A percentile compares a stretch with the other conserved stretches of the same genome.
Evolutionary conservation across 1,140 invertebrate species (phyloP).

Genomic region (Caenorhabditis briggsae): DNA sequence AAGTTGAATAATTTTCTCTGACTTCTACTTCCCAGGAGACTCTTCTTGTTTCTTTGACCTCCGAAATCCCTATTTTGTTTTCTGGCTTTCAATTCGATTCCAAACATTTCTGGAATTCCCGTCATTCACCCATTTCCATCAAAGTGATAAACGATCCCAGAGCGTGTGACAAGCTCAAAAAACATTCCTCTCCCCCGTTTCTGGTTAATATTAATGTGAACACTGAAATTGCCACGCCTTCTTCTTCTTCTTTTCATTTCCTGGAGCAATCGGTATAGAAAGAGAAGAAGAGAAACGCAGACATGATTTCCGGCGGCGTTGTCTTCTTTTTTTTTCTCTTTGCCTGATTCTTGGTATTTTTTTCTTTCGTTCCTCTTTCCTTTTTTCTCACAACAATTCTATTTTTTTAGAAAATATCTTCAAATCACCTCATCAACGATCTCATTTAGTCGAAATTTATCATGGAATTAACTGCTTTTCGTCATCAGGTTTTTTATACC

Average conservation of each 20-base stretch:
- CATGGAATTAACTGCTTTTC: slow-evolving; percentile 58
- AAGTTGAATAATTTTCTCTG: too few species aligned
- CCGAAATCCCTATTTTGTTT: too few species aligned
- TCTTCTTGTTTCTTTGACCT: too few species aligned
- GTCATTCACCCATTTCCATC: background rate
- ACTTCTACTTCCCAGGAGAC: too few species aligned
- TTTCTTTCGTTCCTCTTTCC: background rate
- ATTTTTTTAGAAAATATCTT: background rate
- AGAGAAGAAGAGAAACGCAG: slow-evolving; percentile 10
- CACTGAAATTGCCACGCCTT: background rate
- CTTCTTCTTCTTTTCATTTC: background rate
- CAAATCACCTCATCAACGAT: slow-evolving; percentile 13
- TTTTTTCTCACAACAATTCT: background rate
- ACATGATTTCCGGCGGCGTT: background rate
- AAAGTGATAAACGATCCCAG: background rate
- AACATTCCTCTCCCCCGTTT: background rate
- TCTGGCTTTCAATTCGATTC: too few species aligned
- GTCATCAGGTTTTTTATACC: slow-evolving; percentile 39
- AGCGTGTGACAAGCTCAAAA: background rate
- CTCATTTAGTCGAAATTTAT: slow-evolving; percentile 21
- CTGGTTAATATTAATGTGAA: slow-evolving; percentile 33
- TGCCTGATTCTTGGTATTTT: background rate
- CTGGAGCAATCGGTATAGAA: too few species aligned
- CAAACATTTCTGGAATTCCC: too few species aligned
- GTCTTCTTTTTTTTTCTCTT: background rate